A percentile compares a stretch with the other conserved stretches of the same genome.
Evolutionary conservation across 2,113 vertebrate genomes (phyloP).

Genomic region (Scomber colias): DNA sequence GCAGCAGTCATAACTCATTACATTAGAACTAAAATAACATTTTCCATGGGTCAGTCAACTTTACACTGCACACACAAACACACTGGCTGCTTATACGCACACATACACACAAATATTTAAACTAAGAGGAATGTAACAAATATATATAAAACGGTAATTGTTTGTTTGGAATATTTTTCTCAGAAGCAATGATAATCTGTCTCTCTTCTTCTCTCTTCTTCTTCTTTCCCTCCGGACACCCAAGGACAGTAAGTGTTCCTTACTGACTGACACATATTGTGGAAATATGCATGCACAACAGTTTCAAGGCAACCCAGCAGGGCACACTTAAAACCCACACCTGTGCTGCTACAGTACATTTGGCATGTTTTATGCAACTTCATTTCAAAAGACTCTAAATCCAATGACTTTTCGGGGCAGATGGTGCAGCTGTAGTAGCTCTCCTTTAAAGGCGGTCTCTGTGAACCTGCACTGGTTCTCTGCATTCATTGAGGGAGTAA

Average conservation of each 20-base stretch:
- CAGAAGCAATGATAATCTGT: neutral
- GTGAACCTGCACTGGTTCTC: neutral
- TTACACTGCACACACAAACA: constrained; percentile 17
- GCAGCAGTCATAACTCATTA: constrained; percentile 78
- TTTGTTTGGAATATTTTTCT: constrained; percentile 10
- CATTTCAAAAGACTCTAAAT: neutral
- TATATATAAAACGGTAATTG: neutral
- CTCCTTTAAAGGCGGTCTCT: neutral
- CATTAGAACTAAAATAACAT: constrained; percentile 68
- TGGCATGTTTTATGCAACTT: neutral
- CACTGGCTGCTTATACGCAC: neutral
- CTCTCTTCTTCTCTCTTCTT: neutral
- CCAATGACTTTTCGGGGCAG: neutral
- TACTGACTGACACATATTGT: too few species aligned
- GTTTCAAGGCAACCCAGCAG: constrained; percentile 2
- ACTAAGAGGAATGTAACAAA: constrained; percentile 6
- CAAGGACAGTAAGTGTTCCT: neutral
- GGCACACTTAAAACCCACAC: constrained; percentile 12
- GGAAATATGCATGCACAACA: neutral
- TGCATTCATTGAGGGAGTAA: neutral
- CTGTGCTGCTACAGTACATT: neutral
- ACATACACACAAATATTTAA: constrained; percentile 1
- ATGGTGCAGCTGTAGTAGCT: neutral
- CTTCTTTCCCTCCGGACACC: neutral
- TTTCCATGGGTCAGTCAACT: constrained; percentile 65